These are phyloP conservation scores for Palythoa caribaeorum DNA, from an alignment of 92 coral and sea anemone species.

Conservation along the genomic window DNA sequence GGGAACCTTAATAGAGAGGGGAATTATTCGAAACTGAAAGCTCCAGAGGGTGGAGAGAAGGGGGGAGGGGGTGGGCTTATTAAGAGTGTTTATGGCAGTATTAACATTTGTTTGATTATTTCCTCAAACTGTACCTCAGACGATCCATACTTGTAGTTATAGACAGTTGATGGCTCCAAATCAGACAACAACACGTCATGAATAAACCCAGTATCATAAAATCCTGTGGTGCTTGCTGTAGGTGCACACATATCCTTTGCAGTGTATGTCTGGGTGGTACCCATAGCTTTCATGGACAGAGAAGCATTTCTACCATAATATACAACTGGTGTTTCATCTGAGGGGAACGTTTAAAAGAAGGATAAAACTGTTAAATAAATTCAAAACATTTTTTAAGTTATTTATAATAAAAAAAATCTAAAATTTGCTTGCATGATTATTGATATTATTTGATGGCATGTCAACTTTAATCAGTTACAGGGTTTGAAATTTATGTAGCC, in stretches of 20 bases:
- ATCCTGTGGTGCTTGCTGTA: conserved; percentile 52
- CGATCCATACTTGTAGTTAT: conserved; percentile 68
- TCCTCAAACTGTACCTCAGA: conserved; percentile 49
- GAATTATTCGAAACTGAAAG: too few species aligned
- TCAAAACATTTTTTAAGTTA: too few species aligned
- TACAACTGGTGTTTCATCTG: conserved; percentile 58
- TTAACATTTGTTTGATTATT: background rate
- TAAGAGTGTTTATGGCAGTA: too few species aligned
- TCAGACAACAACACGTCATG: conserved; percentile 70
- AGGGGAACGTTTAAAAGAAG: background rate
- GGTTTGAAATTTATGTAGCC: too few species aligned
- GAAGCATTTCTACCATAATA: conserved; percentile 48
- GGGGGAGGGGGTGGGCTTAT: too few species aligned
- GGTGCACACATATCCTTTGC: conserved; percentile 68
- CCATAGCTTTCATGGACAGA: conserved; percentile 41
- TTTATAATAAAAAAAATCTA: too few species aligned
- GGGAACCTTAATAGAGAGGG: background rate
- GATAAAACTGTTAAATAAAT: too few species aligned
- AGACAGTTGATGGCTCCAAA: conserved; percentile 65
- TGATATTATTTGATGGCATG: too few species aligned
- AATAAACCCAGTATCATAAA: conserved; percentile 73
- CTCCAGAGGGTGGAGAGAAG: too few species aligned
- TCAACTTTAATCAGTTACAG: too few species aligned
- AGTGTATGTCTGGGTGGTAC: conserved; percentile 66
- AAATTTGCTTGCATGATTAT: too few species aligned